Evolutionary conservation across 2,888 invertebrate species (phyloP), one percentile per base, ranked within the genome.

Genomic region (Eubasilissa splendida): DNA sequence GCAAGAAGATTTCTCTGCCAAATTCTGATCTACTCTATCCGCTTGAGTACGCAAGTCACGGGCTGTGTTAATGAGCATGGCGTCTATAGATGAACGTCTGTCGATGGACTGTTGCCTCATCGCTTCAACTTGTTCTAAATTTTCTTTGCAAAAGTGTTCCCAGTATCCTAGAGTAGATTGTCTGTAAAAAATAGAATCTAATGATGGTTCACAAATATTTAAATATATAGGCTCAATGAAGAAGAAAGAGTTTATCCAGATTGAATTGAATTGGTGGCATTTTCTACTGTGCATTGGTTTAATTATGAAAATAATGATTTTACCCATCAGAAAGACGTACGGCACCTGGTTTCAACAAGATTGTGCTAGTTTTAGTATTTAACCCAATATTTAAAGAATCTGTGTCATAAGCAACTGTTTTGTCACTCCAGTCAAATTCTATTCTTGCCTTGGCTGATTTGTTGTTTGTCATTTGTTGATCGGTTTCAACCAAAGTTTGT

Each of bases 351-450:
- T 94, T 93, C 87, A 96, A 96, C 89, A 96, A 88, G 77, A 96
- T 92, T 31, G 92, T 93, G 70, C 89, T 91, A 0, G 94, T 95
- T 85, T 91, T 91, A 73, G 95, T 93, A 82, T 92, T 93, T 7
- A 97, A 89, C 10, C 93, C 91, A 63, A 94, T 90, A 86, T 95
- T 95, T 0, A 88, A 88, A 0, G 94, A 88, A 85, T 97, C 97
- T 4, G 96, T 93, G 84, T 94, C 93, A 85, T 95, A 94, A 0
- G 96, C 93, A 86, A 95, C 93, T 80, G 92, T 92, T 89, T 98
- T 98, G 86, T 97, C 96, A 85, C 96, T 96, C 96, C 97, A 97
- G 87, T 97, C 97, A 86, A 93, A 94, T 88, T 98, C 97, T 80
- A 97, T 90, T 65, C 94, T 92, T 84, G 94, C 93, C 86, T 97